Evolutionary conservation across 2,888 invertebrate genomes (phyloP), one percentile per base, ranked within the genome.

Genomic region (Ctena decussata): DNA sequence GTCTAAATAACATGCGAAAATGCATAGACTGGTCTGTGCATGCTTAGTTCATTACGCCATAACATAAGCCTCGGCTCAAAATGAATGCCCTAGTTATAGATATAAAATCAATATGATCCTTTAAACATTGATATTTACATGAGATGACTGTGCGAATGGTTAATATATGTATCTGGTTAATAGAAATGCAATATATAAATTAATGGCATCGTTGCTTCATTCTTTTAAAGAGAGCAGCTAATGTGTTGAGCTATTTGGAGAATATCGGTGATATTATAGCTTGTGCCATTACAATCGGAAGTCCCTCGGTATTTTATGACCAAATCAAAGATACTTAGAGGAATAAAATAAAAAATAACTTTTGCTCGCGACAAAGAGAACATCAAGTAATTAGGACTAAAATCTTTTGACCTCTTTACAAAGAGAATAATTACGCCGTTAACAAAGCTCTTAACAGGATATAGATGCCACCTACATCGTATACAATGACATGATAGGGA

Each of bases 251-350:
- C n/a, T n/a, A n/a, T n/a, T n/a, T n/a, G 65, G 65, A 65, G 24
- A 65, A 65, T 11, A 32, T 65, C 65, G 35, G 65, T 65, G 65
- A 65, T 35, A 65, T 65, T 65, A 65, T 35, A 12, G 65, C 65
- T 65, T 5, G 78, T 79, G 78, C 82, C 82, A 85, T 82, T 85
- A 79, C 70, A 76, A 69, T 78, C 85, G 85, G 85, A 85, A 85
- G 76, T 85, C 8, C 82, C 82, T 82, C 53, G 72, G 76, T 79
- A 49, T 81, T 85, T 85, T 79, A 85, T 81, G 81, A 78, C 39
- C 70, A 60, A 74, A 81, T 85, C 81, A 85, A 85, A 85, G 80
- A 60, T 21, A 44, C 24, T 72, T 78, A 81, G 65, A 65, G 24
- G 15, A 35, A 65, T 65, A 65, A 65, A 35, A 65, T 30, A 57